Conservation (phyloP, 2,113 vertebrate species). For the Otis tarda region DNA sequence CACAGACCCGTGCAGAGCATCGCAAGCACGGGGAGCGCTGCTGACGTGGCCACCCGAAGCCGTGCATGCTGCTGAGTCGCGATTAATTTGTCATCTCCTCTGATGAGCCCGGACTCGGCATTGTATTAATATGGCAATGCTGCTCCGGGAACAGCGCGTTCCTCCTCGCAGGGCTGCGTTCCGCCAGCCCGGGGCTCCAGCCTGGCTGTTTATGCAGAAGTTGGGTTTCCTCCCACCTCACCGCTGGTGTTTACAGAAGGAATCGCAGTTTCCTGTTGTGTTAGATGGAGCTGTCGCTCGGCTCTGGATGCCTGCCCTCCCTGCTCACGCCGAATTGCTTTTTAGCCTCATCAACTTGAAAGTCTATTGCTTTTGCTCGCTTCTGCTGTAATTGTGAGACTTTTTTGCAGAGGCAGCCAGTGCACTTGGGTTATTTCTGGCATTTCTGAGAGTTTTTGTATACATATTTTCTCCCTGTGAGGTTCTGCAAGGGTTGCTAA, state of each 20-base stretch:
- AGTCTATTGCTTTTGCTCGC: background rate
- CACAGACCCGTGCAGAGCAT: background rate
- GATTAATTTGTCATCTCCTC: background rate
- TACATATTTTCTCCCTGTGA: background rate
- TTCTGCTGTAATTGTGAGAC: background rate
- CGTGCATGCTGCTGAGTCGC: background rate
- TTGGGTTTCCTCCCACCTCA: conserved; percentile 44
- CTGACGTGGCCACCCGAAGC: background rate
- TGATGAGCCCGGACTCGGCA: accelerated
- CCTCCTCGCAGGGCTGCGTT: background rate
- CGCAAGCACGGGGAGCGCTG: accelerated
- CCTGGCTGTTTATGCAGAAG: conserved; percentile 27
- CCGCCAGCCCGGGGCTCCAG: background rate
- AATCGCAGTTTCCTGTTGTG: conserved; percentile 51
- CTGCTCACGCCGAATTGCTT: background rate
- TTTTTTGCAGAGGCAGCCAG: background rate
- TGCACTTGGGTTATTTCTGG: background rate
- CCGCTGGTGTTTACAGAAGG: conserved; percentile 43
- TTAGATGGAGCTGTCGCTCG: conserved; percentile 26
- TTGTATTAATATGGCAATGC: background rate
- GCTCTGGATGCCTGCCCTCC: background rate
- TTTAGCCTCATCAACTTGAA: background rate
- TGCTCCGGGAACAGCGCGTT: background rate
- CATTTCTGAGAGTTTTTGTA: background rate
- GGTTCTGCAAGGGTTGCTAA: background rate